Base-by-base conservation (phyloP, 1,140 invertebrate genomes). In the Ganaspis sp. region DNA sequence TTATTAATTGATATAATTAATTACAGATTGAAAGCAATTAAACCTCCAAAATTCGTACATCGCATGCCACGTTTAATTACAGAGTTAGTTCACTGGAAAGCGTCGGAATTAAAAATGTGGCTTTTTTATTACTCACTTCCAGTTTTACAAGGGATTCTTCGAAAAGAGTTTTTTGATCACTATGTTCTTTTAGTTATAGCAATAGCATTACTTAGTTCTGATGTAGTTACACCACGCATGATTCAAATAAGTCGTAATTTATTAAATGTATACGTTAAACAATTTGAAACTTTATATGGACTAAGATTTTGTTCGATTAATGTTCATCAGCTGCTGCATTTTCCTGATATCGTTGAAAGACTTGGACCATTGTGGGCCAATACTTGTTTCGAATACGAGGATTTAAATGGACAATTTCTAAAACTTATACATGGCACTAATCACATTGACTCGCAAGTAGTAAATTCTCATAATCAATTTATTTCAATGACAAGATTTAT, bases 251-350 rank as follows among this genome's bases (percentile, higher is more conserved):
- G 71, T 9, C 34, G 34, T 21, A 21, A 73, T 12, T 26, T 26
- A 9, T 73, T 79, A 19, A 15, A 76, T 6, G 49, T 40, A 40
- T 83, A 75, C 72, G 81, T 85, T 9, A 21, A n/a, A 23, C 29
- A 82, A 1, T 83, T 79, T 73, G 19, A 74, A 49, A 9, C 29
- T 4, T 58, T 81, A 4, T 85, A 85, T 38, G 78, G 73, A 5
- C 1, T 71, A 29, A 9, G 23, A 34, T 40, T 74, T 9, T 82
- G 81, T 72, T 69, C 70, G 0, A 64, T 42, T 3, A 85, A 83
- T 73, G n/a, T 85, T 9, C 78, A 85, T 71, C 54, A 77, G 12
- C 9, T 85, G 15, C 49, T 80, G 12, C 78, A 85, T 73, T 76
- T 85, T 19, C 69, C 71, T 9, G 23, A 79, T 38, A 75, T 73